Conservation (phyloP, 2,888 invertebrate species). For the Morinoia aosen region DNA sequence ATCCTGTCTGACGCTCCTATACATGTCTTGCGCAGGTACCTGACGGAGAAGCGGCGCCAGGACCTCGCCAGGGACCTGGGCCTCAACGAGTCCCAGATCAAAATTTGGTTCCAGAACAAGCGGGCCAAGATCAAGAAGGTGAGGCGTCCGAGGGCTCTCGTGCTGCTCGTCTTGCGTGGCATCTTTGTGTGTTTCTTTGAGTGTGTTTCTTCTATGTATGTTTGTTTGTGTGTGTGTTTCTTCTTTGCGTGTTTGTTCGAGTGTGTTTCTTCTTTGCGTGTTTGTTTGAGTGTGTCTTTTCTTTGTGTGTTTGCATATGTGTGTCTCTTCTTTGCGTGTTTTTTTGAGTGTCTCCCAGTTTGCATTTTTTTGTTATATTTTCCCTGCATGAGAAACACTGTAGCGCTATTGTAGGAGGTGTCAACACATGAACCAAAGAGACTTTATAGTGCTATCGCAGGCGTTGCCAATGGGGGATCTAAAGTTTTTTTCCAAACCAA, state of each 20-base stretch:
- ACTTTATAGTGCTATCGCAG: too few relatives aligned
- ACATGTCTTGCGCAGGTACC: conserved; percentile 74
- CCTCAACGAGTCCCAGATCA: conserved; percentile 96
- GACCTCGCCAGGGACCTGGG: conserved; percentile 91
- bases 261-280: too few relatives aligned
- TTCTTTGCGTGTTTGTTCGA: background rate
- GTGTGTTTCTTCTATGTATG: background rate
- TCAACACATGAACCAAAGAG: too few relatives aligned
- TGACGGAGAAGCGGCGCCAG: conserved; percentile 92
- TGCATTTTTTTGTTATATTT: too few relatives aligned
- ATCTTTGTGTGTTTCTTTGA: conserved; percentile 31
- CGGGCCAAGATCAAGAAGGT: conserved; percentile 94
- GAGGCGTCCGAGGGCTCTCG: background rate
- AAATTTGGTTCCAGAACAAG: conserved; percentile 98
- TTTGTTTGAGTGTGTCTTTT: too few relatives aligned
- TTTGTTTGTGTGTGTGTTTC: background rate
- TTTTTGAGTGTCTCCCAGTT: too few relatives aligned
- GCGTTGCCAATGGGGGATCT: too few relatives aligned
- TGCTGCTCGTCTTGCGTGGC: background rate
- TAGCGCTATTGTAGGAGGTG: too few relatives aligned
- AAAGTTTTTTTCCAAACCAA: too few relatives aligned
- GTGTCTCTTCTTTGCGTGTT: too few relatives aligned
- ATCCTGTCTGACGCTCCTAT: background rate
- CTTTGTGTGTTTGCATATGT: too few relatives aligned
- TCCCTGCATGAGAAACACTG: too few relatives aligned